These are phyloP conservation scores for Dendropsophus ebraccatus DNA, from an alignment of 2,113 vertebrate species.

Conservation along the genomic window DNA sequence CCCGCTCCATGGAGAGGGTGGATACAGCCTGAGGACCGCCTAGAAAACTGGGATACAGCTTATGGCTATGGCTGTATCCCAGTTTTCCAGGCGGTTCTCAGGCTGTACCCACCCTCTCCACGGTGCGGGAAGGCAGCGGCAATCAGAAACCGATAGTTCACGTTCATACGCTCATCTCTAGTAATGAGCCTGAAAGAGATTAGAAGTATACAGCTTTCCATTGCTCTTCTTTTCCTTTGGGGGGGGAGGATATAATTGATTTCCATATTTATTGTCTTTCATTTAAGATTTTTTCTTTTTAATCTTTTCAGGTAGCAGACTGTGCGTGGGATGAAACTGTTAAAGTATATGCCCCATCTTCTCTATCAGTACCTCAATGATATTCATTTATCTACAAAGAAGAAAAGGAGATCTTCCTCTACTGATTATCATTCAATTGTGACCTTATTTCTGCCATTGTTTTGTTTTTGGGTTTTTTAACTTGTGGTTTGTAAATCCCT, in stretches of 20 bases:
- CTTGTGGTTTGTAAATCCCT: conserved; percentile 7
- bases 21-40: too few relatives aligned
- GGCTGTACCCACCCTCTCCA: too few relatives aligned
- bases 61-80: too few relatives aligned
- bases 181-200: too few relatives aligned
- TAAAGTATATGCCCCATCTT: conserved; percentile 87
- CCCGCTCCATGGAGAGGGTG: too few relatives aligned
- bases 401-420: background rate
- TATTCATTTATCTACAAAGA: conserved; percentile 32
- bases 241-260: background rate
- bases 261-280: background rate
- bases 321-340: conserved; percentile 97
- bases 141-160: too few relatives aligned
- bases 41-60: too few relatives aligned
- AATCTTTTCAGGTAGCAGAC: conserved; percentile 88
- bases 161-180: too few relatives aligned
- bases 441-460: conserved; percentile 22
- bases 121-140: too few relatives aligned
- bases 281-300: conserved; percentile 48
- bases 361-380: conserved; percentile 73
- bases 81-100: too few relatives aligned
- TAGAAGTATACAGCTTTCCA: too few relatives aligned
- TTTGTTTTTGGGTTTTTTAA: conserved; percentile 24
- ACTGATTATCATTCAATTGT: conserved; percentile 22
- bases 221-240: too few relatives aligned